These are phyloP conservation scores for Eupeodes latifasciatus DNA, from an alignment of 2,888 invertebrate genomes.

Conservation along the genomic window DNA sequence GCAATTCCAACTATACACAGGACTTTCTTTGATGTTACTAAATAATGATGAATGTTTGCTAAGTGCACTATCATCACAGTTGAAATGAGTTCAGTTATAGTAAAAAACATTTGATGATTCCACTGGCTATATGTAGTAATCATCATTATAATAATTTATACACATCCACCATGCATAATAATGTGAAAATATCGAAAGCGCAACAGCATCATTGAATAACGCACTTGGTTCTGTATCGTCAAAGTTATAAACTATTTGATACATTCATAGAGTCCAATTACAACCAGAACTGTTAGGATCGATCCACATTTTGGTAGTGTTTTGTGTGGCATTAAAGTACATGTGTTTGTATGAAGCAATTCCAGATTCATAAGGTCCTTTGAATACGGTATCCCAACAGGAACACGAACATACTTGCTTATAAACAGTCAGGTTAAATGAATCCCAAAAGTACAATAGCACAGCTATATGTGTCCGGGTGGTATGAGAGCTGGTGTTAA, in stretches of 20 bases:
- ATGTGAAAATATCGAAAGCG: conserved; percentile 88
- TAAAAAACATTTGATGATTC: conserved; percentile 88
- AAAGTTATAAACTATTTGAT: conserved; percentile 86
- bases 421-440: conserved; percentile 88
- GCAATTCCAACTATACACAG: conserved; percentile 87
- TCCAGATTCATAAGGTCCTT: conserved; percentile 90
- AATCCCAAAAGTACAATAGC: conserved; percentile 88
- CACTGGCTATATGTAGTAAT: conserved; percentile 89
- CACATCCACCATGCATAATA: conserved; percentile 90
- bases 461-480: conserved; percentile 87
- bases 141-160: conserved; percentile 89
- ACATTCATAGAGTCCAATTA: conserved; percentile 87
- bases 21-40: conserved; percentile 85
- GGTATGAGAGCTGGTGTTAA: conserved; percentile 86
- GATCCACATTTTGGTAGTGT: conserved; percentile 89
- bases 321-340: conserved; percentile 89
- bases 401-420: conserved; percentile 88
- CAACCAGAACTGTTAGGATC: conserved; percentile 86
- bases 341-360: conserved; percentile 89
- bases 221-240: conserved; percentile 85
- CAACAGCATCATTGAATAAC: conserved; percentile 87
- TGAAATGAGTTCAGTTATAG: conserved; percentile 87
- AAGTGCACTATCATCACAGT: conserved; percentile 86
- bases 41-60: conserved; percentile 85
- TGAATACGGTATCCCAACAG: conserved; percentile 91